These are phyloP conservation scores for Patella vulgata DNA, from an alignment of 1,140 invertebrate species.

Conservation along the genomic window DNA sequence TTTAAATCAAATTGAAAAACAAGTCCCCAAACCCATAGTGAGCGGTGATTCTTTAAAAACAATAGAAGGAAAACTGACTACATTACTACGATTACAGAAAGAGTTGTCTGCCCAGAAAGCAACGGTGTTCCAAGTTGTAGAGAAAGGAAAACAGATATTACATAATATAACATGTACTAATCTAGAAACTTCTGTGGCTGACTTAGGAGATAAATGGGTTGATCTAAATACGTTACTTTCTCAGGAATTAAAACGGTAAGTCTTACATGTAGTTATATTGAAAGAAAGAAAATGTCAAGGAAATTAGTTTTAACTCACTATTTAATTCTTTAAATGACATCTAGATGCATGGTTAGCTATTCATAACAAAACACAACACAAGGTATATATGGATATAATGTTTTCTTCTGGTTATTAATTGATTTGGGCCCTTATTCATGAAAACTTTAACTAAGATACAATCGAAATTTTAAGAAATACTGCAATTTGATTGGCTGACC, in stretches of 20 bases:
- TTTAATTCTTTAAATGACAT: too few species aligned
- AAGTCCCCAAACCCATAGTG: slow-evolving; percentile 47
- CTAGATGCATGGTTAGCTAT: too few species aligned
- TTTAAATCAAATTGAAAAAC: slow-evolving; percentile 40
- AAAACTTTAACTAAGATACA: too few species aligned
- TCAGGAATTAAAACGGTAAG: slow-evolving; percentile 56
- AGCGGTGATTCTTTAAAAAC: slow-evolving; percentile 47
- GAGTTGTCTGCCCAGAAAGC: slow-evolving; percentile 55
- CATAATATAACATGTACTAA: slow-evolving; percentile 54
- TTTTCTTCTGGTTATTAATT: too few species aligned
- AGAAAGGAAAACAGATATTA: slow-evolving; percentile 58
- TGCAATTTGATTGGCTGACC: too few species aligned
- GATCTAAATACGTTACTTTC: slow-evolving; percentile 48
- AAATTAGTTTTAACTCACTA: too few species aligned
- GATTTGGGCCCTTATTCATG: too few species aligned
- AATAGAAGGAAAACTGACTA: slow-evolving; percentile 49
- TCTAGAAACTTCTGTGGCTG: slow-evolving; percentile 51
- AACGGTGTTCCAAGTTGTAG: slow-evolving; percentile 58
- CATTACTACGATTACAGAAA: slow-evolving; percentile 50
- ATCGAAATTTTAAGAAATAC: too few species aligned
- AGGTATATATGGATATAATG: too few species aligned
- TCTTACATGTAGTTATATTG: too few species aligned
- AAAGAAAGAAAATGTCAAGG: too few species aligned
- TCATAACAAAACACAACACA: too few species aligned
- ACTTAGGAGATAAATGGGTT: slow-evolving; percentile 59